Evolutionary conservation across 2,888 invertebrate genomes (phyloP), one percentile per base, ranked within the genome.

Genomic region (Thyatira batis): DNA sequence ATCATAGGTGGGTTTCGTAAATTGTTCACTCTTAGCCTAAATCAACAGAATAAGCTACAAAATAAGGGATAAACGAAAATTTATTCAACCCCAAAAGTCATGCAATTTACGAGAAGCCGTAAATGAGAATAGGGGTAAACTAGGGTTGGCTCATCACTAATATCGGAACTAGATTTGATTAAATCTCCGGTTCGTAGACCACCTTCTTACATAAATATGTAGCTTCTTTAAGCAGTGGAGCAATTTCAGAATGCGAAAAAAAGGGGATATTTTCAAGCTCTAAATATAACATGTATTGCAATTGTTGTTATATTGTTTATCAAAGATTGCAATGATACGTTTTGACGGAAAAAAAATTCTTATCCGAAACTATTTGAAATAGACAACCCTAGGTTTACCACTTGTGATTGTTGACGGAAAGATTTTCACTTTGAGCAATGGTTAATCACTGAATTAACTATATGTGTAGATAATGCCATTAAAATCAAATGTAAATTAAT

Each of bases 71-170:
- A 59, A 65, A 66, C 53, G 59, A 61, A 67, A 71, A 67, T 73
- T 62, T 71, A 73, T 74, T 67, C 69, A 62, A 63, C 67, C 67
- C 69, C 60, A 69, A 72, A 72, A 65, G 69, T 72, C 68, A 57
- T 59, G 63, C 65, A 61, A 63, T 72, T 76, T 75, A 75, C 68
- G 75, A 69, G 62, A 64, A 61, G 58, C 61, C 71, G 66, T 75
- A 73, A 71, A 69, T 55, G 59, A 54, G 58, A 64, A 67, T 66
- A 64, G 58, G 66, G 65, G 64, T 48, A 55, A 33, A 56, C 45
- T 57, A 60, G 60, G 66, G 60, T 57, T 62, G 61, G 54, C 58
- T 55, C 60, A 50, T 55, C 45, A 51, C 53, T 58, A 55, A 58
- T 58, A 57, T 49, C 27, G 49, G 28, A 45, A 49, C 45, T 33